phyloP scores from a whole-genome alignment of 2,888 invertebrate species.

The Zootermopsis nevadensis region DNA sequence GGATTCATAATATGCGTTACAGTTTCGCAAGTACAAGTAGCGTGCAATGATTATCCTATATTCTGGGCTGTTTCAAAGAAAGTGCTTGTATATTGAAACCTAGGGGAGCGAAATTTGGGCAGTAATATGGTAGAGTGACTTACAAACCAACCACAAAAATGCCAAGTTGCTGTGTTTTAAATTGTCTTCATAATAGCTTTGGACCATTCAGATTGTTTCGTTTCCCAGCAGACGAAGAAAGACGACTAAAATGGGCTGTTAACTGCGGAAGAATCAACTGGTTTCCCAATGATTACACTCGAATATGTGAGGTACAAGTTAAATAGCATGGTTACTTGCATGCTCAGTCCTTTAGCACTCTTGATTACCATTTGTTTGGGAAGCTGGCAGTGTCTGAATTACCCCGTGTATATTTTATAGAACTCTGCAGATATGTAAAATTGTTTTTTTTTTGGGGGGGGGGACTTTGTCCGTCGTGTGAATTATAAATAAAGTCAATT shows the following conservation, averaged over 20 bases:
- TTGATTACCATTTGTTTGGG: too few species aligned
- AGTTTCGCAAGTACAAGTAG: not conserved
- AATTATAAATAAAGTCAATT: too few species aligned
- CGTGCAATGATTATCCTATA: not conserved
- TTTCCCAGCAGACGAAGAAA: slow-evolving; percentile 16
- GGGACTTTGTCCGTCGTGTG: too few species aligned
- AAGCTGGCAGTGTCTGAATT: too few species aligned
- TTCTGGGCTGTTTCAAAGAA: not conserved
- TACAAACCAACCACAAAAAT: not conserved
- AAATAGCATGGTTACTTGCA: not conserved
- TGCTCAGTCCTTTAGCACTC: too few species aligned
- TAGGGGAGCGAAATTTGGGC: not conserved
- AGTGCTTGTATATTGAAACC: not conserved
- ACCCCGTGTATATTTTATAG: too few species aligned
- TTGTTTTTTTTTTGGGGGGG: too few species aligned
- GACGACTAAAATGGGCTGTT: not conserved
- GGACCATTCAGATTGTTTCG: not conserved
- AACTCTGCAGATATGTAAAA: too few species aligned
- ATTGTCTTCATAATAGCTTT: not conserved
- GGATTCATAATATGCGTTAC: not conserved
- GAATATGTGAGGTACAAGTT: slow-evolving; percentile 10
- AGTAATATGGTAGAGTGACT: not conserved
- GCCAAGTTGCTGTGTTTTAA: slow-evolving; percentile 20
- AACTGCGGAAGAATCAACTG: not conserved
- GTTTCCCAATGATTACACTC: not conserved